Conservation (phyloP, 2,113 vertebrate genomes). For the Rhinoptilus africanus region DNA sequence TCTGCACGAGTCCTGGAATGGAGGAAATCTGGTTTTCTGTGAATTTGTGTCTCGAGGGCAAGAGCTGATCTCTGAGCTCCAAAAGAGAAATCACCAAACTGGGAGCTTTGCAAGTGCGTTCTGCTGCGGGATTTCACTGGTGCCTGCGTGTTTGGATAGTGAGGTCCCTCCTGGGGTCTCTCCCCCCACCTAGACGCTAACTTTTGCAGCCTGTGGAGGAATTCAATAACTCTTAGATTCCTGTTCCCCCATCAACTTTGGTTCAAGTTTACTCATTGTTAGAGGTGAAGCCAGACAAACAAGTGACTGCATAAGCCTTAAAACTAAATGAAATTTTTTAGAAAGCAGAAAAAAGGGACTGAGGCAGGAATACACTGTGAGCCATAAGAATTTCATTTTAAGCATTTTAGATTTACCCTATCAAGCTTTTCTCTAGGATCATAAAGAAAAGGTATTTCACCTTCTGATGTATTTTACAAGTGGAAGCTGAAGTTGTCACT, state of each 20-base stretch:
- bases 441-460: background rate
- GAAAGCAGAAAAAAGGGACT: background rate
- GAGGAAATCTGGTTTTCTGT: slow-evolving; percentile 6
- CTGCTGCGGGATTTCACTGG: background rate
- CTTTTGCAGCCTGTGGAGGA: background rate
- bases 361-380: background rate
- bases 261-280: background rate
- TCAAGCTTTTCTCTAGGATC: background rate
- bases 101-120: background rate
- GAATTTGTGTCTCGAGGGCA: background rate
- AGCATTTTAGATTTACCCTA: background rate
- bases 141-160: background rate
- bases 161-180: background rate
- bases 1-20: background rate
- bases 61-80: background rate
- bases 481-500: background rate
- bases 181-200: background rate
- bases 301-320: background rate
- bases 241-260: background rate
- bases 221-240: background rate
- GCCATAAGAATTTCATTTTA: background rate
- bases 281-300: background rate
- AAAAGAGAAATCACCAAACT: background rate
- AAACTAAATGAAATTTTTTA: background rate
- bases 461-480: background rate